A percentile compares a stretch with the other conserved stretches of the same genome.
Conservation (phyloP, 1,140 invertebrate species). For the Trichonephila inaurata region DNA sequence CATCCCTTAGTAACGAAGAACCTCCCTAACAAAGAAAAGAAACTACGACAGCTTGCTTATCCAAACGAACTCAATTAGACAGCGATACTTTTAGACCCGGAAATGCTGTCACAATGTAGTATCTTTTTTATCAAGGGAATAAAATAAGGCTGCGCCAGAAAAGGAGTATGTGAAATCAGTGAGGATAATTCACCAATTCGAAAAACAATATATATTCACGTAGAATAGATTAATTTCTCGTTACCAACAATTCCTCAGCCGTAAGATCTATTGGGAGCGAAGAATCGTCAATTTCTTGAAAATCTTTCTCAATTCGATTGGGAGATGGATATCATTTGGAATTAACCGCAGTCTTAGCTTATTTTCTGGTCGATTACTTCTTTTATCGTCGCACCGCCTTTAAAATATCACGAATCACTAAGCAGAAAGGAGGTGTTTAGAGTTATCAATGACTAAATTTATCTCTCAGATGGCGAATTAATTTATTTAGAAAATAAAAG, state of each 20-base stretch:
- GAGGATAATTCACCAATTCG: not conserved
- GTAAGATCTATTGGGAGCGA: not conserved
- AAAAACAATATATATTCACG: constrained; percentile 12
- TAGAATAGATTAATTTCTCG: not conserved
- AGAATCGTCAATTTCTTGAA: not conserved
- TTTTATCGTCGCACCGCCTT: not conserved
- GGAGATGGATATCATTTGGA: not conserved
- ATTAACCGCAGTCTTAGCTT: not conserved
- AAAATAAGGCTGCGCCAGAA: too few species aligned
- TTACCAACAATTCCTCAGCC: not conserved
- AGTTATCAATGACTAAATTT: not conserved
- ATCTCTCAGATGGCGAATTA: not conserved
- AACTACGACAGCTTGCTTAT: too few species aligned
- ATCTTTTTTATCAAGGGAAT: too few species aligned
- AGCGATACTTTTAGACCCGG: too few species aligned
- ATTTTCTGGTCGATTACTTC: constrained; percentile 35
- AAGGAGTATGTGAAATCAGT: not conserved
- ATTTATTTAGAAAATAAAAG: not conserved
- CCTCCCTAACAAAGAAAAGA: too few species aligned
- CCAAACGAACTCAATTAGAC: too few species aligned
- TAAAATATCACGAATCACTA: constrained; percentile 31
- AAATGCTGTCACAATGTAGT: too few species aligned
- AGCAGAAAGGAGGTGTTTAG: not conserved
- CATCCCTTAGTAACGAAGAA: too few species aligned
- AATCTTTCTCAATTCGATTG: not conserved